Evolutionary conservation across 2,797 vertebrate species (phyloP).

Genomic region (Anguilla anguilla): DNA sequence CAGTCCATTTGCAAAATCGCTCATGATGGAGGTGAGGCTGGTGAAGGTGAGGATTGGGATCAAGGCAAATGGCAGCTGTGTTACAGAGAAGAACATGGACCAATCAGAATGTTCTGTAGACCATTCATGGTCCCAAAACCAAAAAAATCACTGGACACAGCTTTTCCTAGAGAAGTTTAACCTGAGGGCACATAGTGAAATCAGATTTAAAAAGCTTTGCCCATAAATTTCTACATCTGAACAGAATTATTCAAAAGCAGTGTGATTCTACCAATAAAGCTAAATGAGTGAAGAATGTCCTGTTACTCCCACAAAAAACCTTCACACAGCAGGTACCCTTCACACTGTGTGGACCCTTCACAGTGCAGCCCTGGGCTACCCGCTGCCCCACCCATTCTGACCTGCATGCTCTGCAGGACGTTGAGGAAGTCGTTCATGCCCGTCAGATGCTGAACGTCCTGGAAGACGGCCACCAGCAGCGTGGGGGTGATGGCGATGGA

Average conservation of each 20-base stretch:
- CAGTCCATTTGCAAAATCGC: constrained; percentile 88
- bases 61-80: constrained; percentile 91
- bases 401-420: constrained; percentile 95
- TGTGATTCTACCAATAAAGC: background rate
- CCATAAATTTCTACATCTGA: background rate
- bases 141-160: background rate
- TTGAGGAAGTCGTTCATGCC: constrained; percentile 99
- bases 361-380: background rate
- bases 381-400: constrained; percentile 64
- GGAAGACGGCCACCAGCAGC: constrained; percentile 88
- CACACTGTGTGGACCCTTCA: background rate
- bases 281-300: too few species aligned
- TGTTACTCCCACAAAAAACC: too few species aligned
- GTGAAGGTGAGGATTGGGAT: constrained; percentile 94
- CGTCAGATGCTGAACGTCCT: constrained; percentile 87
- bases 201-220: background rate
- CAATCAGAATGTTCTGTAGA: background rate
- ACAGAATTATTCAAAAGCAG: background rate
- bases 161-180: background rate
- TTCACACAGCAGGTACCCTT: background rate
- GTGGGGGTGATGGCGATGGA: constrained; percentile 92
- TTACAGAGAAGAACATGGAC: constrained; percentile 60
- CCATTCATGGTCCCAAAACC: background rate
- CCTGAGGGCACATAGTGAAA: background rate
- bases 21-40: constrained; percentile 86